Evolutionary conservation across 2,113 vertebrate species (phyloP), one percentile per base, ranked within the genome.

Genomic region (Plotosus lineatus): DNA sequence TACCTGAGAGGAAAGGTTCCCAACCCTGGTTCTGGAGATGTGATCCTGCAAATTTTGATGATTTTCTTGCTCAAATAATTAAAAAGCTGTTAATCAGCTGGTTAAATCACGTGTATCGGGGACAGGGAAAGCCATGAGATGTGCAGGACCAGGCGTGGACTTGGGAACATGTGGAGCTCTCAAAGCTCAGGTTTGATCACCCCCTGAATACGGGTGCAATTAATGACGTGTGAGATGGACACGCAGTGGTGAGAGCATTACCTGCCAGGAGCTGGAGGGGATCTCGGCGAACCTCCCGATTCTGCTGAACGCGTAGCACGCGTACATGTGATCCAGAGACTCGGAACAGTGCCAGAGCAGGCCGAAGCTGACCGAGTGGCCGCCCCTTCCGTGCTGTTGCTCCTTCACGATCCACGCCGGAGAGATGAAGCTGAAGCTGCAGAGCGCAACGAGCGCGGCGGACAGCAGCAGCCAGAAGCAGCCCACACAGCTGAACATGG

Each of bases 241-340:
- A n/a, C n/a, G n/a, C 17, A 11, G 48, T 50, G 9, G 50, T 51
- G 15, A 3, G 14, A 51, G 15, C 28, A 12, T 74, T 91, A 96
- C 96, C 96, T 96, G 96, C 96, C 96, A 97, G 55, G 95, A 95
- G 80, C 94, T 93, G 83, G 96, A 96, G 21, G 95, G 95, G 86
- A 97, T 96, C 84, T 95, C 94, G 26, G 92, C 91, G 85, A 96
- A 96, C 88, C 83, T 92, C 11, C 93, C 95, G 81, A 95, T 88
- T 44, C 94, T 94, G 19, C 92, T 92, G 83, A 95, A 94, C 81
- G 93, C 92, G 92, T 94, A 94, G 89, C 95, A 97, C 53, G 90
- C 85, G 87, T 92, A 92, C 91, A 92, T 90, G 78, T 89, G 92
- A 76, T 92, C 93, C 87, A 90, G 82, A 83, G 93, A 91, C 82